A percentile compares a stretch with the other conserved stretches of the same genome.
Conservation (phyloP, 2,888 invertebrate species). For the Caenorhabditis auriculariae region DNA sequence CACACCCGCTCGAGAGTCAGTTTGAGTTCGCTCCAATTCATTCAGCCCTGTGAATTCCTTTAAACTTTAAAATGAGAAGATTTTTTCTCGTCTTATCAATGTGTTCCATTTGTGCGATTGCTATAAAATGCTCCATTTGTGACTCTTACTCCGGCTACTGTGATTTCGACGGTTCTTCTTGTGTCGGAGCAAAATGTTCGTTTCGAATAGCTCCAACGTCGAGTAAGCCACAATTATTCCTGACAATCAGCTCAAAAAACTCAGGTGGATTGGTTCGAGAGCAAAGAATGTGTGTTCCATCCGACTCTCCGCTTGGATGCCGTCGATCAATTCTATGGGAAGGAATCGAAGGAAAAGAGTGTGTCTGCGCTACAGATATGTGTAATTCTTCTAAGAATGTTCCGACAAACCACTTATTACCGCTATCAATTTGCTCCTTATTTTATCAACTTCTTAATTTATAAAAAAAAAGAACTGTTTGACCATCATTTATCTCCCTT, state of each 20-base stretch:
- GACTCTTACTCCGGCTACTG: constrained; percentile 37
- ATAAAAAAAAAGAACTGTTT: neutral
- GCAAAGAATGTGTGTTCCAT: constrained; percentile 33
- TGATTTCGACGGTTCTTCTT: constrained; percentile 28
- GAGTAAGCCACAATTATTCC: constrained; percentile 3
- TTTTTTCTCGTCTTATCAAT: neutral
- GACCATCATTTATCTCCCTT: too few relatives aligned
- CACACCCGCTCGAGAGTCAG: too few relatives aligned
- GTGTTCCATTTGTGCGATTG: constrained; percentile 1
- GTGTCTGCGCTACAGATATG: constrained; percentile 21
- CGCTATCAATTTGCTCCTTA: too few relatives aligned
- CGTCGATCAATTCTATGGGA: constrained; percentile 27
- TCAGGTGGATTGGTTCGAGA: constrained; percentile 35
- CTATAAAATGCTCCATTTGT: constrained; percentile 25
- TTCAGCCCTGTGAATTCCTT: too few relatives aligned
- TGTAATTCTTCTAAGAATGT: constrained; percentile 7
- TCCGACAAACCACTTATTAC: too few relatives aligned
- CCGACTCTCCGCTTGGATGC: constrained; percentile 27
- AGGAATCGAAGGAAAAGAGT: constrained; percentile 25
- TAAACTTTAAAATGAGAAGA: too few relatives aligned
- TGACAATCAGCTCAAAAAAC: neutral
- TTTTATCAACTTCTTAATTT: too few relatives aligned
- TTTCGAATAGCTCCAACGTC: constrained; percentile 22
- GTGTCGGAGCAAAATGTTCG: constrained; percentile 29
- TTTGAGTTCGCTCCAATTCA: too few relatives aligned